Percentiles rank a stretch among this genome's conserved stretches.
Evolutionary conservation across 2,797 vertebrate species (phyloP).

Genomic region (Clamator glandarius): DNA sequence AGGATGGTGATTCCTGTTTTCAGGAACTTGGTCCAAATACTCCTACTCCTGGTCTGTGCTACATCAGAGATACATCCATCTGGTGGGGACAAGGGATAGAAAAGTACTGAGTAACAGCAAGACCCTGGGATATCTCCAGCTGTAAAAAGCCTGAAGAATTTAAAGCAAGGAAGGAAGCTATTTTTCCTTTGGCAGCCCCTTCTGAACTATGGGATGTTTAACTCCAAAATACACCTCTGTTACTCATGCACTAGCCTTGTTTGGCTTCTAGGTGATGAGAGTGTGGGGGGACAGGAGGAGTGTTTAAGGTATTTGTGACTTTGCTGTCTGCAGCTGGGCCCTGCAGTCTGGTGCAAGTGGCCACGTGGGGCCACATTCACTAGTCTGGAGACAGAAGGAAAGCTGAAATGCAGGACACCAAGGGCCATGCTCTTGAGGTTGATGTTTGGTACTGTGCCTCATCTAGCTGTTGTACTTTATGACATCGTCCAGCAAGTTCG

Average conservation of each 20-base stretch:
- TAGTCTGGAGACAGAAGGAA: neutral
- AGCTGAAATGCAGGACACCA: neutral
- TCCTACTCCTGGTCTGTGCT: neutral
- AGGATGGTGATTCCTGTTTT: neutral
- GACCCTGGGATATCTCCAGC: neutral
- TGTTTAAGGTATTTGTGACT: conserved; percentile 55
- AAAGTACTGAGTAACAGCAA: neutral
- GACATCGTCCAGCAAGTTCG: neutral
- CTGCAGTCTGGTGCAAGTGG: conserved; percentile 49
- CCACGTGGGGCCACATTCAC: conserved; percentile 41
- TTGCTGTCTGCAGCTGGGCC: conserved; percentile 44
- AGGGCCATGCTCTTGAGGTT: neutral
- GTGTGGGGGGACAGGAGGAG: neutral
- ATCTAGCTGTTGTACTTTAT: neutral
- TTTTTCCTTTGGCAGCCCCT: neutral
- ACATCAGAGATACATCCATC: neutral
- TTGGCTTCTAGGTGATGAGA: neutral
- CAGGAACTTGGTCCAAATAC: neutral
- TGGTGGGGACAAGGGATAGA: neutral
- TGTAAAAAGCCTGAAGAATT: neutral
- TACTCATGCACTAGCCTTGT: neutral
- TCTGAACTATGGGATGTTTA: conserved; percentile 46
- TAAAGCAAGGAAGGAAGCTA: neutral
- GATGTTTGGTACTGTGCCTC: neutral
- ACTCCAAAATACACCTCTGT: neutral